Evolutionary conservation across 1,140 invertebrate species (phyloP), one percentile per base, ranked within the genome.

Genomic region (Orius insidiosus): DNA sequence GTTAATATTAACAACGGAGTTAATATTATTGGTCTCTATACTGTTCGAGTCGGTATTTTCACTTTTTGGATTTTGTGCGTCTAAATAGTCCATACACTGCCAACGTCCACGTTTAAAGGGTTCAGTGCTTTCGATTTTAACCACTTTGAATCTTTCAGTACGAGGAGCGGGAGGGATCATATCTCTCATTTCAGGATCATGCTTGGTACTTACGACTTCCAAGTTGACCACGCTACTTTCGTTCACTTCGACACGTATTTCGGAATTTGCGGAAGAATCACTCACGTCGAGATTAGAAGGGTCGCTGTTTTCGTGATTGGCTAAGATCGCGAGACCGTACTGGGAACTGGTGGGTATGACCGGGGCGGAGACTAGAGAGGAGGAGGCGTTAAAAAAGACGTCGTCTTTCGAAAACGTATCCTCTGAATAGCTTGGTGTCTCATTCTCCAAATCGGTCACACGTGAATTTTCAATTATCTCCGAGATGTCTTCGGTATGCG

Each of bases 21-120:
- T 24, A 7, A 24, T 24, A 7, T 24, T 24, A 7, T 24, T 24
- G 24, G 24, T 24, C 24, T 24, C 24, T n/a, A n/a, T n/a, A n/a
- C n/a, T n/a, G 24, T 24, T 24, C 24, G 24, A 24, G 24, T 24
- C 24, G 3, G 24, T 24, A 7, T 24, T 24, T 24, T 24, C 24
- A 24, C 24, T 24, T 24, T 24, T 24, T 3, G 24, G 24, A 24
- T 24, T 24, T 24, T 24, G 24, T 24, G 24, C 24, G 24, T 95
- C 88, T 56, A 89, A 68, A 65, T 90, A 95, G 64, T 96, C 90
- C 76, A 90, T 86, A 65, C 89, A 95, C 55, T 80, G 80, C 92
- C 92, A 96, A 56, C 90, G 68, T 16, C 92, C 92, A 34, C 90
- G 72, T 54, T 83, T 81, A 58, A 94, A 93, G 3, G 90, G 90